Base-by-base conservation (phyloP, 2,797 vertebrate species). In the Coendou prehensilis region DNA sequence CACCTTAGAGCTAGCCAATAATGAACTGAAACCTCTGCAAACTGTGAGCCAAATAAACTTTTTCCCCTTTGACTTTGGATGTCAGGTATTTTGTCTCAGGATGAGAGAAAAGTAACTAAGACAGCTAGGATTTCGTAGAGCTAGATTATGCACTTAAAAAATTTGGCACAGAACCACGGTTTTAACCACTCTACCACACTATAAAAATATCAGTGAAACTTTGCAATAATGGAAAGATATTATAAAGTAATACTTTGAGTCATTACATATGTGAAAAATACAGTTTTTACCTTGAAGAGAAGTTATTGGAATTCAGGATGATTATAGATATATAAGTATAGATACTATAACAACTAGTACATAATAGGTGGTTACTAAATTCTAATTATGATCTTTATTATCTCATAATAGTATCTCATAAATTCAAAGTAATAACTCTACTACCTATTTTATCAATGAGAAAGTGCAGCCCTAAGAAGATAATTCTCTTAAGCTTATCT, bases 121-220 rank as follows among this genome's bases (percentile, higher is more conserved):
- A 64, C 2, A 79, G 69, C 15, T 88, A 90, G 52, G 11, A 80
- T n/a, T 73, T 81, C 22, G 2, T 37, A 75, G 33, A 11, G 14
- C 30, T 52, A 81, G 22, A 81, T 0, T 79, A 41, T 10, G 20
- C 20, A 52, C 13, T 17, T 33, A 52, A 37, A 71, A 1, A 71
- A 14, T 92, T 56, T 90, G 56, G 73, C 61, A 92, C 18, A 67
- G 45, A 87, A 50, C 9, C 26, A 92, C 59, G 61, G 7, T 75
- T 56, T 50, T 95, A 81, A 76, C 15, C 54, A n/a, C 7, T 50
- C 50, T 83, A 14, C 28, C 23, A 30, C 50, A 30, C 90, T 91
- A 85, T 23, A 89, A 37, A 96, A 91, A 88, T 61, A 37, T 30
- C 50, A 76, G 26, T 64, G 45, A 86, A 91, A 91, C 26, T 93